Evolutionary conservation across 2,113 vertebrate genomes (phyloP).

Genomic region (Rutilus rutilus): DNA sequence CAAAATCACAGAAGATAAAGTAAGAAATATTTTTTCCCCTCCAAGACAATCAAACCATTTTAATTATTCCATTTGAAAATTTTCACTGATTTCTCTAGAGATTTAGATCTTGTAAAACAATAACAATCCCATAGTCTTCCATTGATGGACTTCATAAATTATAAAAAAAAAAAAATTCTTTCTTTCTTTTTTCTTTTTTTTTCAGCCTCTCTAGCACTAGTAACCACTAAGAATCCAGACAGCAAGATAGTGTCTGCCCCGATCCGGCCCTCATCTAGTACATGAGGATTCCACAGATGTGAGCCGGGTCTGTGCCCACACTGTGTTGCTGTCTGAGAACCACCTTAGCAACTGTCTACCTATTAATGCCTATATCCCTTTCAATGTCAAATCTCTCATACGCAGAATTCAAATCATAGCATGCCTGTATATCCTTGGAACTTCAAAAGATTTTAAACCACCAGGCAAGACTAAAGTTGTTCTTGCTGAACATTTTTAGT

Average conservation of each 20-base stretch:
- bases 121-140: not conserved
- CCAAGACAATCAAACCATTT: too few species aligned
- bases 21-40: slow-evolving; percentile 68
- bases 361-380: too few species aligned
- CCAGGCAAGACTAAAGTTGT: too few species aligned
- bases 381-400: not conserved
- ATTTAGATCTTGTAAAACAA: not conserved
- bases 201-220: not conserved
- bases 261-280: too few species aligned
- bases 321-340: too few species aligned
- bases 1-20: slow-evolving; percentile 80
- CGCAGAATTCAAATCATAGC: not conserved
- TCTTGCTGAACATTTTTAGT: not conserved
- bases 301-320: too few species aligned
- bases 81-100: not conserved
- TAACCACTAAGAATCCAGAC: not conserved
- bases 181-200: too few species aligned
- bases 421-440: not conserved
- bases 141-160: not conserved
- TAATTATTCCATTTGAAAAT: not conserved
- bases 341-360: not conserved
- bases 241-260: too few species aligned
- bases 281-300: too few species aligned
- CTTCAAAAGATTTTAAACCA: not conserved
- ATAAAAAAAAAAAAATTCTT: too few species aligned